phyloP scores from a whole-genome alignment of 1,140 invertebrate genomes.

The Pseudoatta argentina region DNA sequence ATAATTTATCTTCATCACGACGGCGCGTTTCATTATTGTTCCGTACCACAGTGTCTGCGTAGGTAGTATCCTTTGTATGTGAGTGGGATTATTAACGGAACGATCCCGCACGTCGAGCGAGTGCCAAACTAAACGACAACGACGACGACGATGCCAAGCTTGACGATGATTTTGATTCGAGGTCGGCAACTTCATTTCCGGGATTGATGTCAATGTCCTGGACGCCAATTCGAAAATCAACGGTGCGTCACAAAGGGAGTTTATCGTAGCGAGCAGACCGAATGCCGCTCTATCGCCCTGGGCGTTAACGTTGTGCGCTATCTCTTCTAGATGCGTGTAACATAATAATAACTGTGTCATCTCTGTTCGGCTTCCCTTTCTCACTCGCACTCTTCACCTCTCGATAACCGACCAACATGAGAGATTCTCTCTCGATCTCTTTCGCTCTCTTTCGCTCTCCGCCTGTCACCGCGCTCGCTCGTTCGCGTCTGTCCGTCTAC shows the following conservation, averaged over 20 bases:
- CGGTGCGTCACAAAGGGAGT: constrained; percentile 81
- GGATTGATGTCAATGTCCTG: constrained; percentile 80
- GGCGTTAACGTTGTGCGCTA: constrained; percentile 78
- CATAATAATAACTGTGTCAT: constrained; percentile 79
- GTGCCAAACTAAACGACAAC: constrained; percentile 1
- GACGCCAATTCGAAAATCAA: constrained; percentile 82
- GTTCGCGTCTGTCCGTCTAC: constrained; percentile 72
- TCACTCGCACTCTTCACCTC: constrained; percentile 60
- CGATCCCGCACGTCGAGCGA: constrained; percentile 60
- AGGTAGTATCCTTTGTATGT: constrained; percentile 62
- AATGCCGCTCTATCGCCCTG: constrained; percentile 78
- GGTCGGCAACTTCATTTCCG: constrained; percentile 83
- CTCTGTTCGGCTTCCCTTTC: constrained; percentile 55
- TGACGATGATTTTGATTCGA: constrained; percentile 71
- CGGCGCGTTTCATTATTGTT: constrained; percentile 54
- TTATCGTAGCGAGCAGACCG: constrained; percentile 75
- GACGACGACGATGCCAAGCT: neutral
- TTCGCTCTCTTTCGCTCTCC: constrained; percentile 19
- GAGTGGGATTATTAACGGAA: constrained; percentile 77
- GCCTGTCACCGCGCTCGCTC: constrained; percentile 27
- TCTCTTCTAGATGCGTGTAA: constrained; percentile 75
- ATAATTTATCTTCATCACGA: constrained; percentile 63
- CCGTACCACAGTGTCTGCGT: constrained; percentile 50
- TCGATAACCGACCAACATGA: constrained; percentile 41
- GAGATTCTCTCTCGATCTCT: constrained; percentile 50